These are phyloP conservation scores for Odocoileus virginianus DNA, from an alignment of 2,113 vertebrate species.

Conservation along the genomic window DNA sequence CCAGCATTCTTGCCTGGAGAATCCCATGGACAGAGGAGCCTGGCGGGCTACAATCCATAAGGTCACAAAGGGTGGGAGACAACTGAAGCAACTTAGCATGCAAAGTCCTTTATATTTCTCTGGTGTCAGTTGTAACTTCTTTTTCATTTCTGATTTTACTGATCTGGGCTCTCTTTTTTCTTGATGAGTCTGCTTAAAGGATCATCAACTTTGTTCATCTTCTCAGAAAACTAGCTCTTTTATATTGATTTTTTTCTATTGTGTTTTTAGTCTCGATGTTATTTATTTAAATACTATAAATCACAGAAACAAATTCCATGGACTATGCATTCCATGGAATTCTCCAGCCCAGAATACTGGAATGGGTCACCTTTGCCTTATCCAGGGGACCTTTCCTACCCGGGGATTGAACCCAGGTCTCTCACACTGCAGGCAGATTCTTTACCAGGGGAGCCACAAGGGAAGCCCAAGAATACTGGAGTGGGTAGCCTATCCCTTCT, in stretches of 20 bases:
- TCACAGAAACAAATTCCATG: not conserved
- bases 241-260: not conserved
- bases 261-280: not conserved
- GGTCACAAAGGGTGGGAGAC: not conserved
- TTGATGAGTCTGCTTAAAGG: not conserved
- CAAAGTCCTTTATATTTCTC: not conserved
- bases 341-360: not conserved
- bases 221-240: not conserved
- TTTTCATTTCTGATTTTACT: not conserved
- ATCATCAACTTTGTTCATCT: not conserved
- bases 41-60: not conserved
- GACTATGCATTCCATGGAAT: not conserved
- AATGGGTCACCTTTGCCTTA: not conserved
- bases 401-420: not conserved
- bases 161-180: not conserved
- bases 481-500: not conserved
- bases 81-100: not conserved
- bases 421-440: not conserved
- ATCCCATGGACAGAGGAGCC: not conserved
- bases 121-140: not conserved
- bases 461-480: not conserved
- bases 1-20: not conserved
- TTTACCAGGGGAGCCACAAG: not conserved
- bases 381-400: not conserved
- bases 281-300: not conserved